Base-by-base conservation (phyloP, 2,888 invertebrate species). In the Hemistola chrysoprasaria region DNA sequence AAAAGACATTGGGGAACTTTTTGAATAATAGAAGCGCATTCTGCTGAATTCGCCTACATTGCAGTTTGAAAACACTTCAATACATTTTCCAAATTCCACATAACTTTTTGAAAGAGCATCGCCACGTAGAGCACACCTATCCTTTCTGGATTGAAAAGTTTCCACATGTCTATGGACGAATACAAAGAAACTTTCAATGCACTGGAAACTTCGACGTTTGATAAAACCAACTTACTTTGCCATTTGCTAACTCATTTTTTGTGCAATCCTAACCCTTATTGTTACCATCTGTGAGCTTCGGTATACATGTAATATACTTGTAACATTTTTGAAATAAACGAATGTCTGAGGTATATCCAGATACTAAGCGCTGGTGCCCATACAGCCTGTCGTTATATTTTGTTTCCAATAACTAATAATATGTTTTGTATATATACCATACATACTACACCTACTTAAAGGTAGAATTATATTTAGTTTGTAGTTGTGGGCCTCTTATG, bases 161-260 rank as follows among this genome's bases (percentile, higher is more conserved):
- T 53, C 42, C 58, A 62, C 59, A 60, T 65, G 62, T 55, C 59
- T 53, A 40, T 39, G 41, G 55, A 47, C 37, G 54, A 56, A 58
- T 50, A 61, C 61, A 65, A 63, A 65, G 57, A 59, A 53, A 58
- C 52, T 64, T 59, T 59, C 63, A 62, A 60, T 65, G 60, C 55
- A 59, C 61, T 60, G 51, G 56, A 59, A 69, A 64, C 56, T 69
- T 59, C 29, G 50, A 45, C 50, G 56, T 61, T 62, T 58, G 53
- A 57, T 46, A 47, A 51, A 52, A 44, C 54, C 50, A 57, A 46
- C 8, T 35, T 44, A 37, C 9, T 36, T 6, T 22, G 5, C 11
- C 22, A 21, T 30, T 30, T 4, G 16, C 10, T 8, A 11, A 24
- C n/a, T n/a, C 5, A 20, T 9, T 27, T 16, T 30, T 8, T 39